phyloP scores from a whole-genome alignment of 2,888 invertebrate species.

The Leptopilina myrica region DNA sequence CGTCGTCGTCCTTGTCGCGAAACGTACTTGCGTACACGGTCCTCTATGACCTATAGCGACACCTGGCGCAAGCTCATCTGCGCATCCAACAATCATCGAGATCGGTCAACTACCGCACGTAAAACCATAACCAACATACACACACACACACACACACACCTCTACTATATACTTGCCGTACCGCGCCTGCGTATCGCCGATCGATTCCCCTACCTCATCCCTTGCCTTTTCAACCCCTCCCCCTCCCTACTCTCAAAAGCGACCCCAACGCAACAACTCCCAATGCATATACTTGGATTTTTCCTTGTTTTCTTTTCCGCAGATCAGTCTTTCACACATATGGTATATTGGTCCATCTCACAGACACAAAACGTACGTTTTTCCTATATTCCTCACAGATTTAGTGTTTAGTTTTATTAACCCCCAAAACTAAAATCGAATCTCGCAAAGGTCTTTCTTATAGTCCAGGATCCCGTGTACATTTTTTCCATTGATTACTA shows the following conservation, averaged over 20 bases:
- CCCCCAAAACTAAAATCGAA: too few relatives aligned
- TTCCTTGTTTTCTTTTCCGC: slow-evolving; percentile 43
- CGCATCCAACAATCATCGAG: slow-evolving; percentile 36
- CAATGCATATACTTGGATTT: neutral
- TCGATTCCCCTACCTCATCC: slow-evolving; percentile 64
- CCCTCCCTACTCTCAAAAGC: neutral
- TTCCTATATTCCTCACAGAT: neutral
- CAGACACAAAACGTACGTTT: neutral
- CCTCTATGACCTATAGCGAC: slow-evolving; percentile 48
- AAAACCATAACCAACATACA: neutral
- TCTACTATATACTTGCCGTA: slow-evolving; percentile 20
- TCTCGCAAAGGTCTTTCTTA: too few relatives aligned
- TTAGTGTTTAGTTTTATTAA: too few relatives aligned
- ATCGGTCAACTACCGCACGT: slow-evolving; percentile 27
- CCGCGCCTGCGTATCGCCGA: slow-evolving; percentile 68
- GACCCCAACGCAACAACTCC: slow-evolving; percentile 19
- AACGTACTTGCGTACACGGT: slow-evolving; percentile 54
- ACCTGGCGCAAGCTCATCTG: slow-evolving; percentile 47
- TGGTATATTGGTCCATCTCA: neutral
- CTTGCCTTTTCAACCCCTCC: neutral
- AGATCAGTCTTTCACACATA: slow-evolving; percentile 12
- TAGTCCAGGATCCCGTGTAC: too few relatives aligned
- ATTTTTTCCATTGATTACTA: too few relatives aligned
- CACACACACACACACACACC: too few relatives aligned
- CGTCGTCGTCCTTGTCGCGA: slow-evolving; percentile 50